Conservation (phyloP, 2,797 vertebrate species). For the Lithobates sylvaticus region DNA sequence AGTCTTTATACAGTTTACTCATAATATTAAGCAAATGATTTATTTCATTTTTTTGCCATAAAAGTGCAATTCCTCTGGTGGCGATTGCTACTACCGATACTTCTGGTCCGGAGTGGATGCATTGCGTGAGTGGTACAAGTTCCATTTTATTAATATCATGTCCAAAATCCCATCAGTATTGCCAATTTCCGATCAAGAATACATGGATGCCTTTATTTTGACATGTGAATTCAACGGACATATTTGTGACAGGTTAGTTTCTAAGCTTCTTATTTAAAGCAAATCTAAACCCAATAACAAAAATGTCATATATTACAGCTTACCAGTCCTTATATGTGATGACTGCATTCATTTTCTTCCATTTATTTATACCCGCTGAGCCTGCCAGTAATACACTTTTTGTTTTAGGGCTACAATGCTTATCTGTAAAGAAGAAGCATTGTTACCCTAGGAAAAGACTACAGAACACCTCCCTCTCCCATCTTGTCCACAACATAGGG, state of each 20-base stretch:
- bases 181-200: conserved; percentile 37
- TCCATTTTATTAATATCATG: conserved; percentile 74
- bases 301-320: too few relatives aligned
- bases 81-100: conserved; percentile 69
- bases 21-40: background rate
- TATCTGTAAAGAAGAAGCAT: too few relatives aligned
- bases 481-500: too few relatives aligned
- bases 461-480: too few relatives aligned
- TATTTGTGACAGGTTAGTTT: conserved; percentile 68
- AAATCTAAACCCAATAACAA: background rate
- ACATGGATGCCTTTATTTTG: conserved; percentile 65
- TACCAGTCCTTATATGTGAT: too few relatives aligned
- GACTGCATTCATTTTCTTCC: too few relatives aligned
- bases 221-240: conserved; percentile 68
- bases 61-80: conserved; percentile 71
- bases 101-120: conserved; percentile 67
- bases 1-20: too few relatives aligned
- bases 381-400: too few relatives aligned
- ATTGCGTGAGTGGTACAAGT: conserved; percentile 71
- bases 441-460: too few relatives aligned
- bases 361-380: too few relatives aligned
- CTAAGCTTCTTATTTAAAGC: background rate
- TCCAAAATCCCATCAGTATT: conserved; percentile 61
- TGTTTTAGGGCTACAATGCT: too few relatives aligned
- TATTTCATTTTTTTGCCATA: background rate